Conservation (phyloP, 2,888 invertebrate genomes). For the Cataglyphis cursor region DNA sequence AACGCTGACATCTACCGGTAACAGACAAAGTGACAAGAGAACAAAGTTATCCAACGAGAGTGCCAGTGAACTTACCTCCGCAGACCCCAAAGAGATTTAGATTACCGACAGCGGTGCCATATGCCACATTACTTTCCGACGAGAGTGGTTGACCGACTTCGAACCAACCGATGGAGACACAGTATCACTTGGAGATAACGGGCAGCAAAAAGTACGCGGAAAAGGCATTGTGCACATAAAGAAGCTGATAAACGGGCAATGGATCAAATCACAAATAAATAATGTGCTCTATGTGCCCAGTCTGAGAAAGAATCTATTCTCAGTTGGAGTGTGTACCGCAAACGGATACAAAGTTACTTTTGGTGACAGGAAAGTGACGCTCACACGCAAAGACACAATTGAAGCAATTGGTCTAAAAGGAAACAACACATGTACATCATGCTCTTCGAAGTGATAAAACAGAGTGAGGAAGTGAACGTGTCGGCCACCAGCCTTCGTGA, state of each 20-base stretch:
- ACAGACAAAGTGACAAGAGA: neutral
- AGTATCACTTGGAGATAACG: neutral
- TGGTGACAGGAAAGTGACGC: neutral
- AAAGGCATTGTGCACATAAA: slow-evolving; percentile 45
- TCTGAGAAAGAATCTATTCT: slow-evolving; percentile 8
- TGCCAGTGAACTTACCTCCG: too few species aligned
- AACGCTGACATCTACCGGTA: neutral
- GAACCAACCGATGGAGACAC: neutral
- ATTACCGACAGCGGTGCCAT: slow-evolving; percentile 60
- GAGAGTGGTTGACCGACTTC: slow-evolving; percentile 45
- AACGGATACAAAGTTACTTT: neutral
- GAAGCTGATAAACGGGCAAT: slow-evolving; percentile 22
- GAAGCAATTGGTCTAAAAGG: neutral
- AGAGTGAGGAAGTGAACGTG: neutral
- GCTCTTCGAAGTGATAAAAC: neutral
- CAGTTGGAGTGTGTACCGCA: neutral
- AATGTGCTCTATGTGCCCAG: neutral
- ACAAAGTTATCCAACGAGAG: too few species aligned
- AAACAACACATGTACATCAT: neutral
- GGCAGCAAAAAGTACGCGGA: neutral
- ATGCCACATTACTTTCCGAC: slow-evolving; percentile 57
- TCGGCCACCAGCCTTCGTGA: neutral
- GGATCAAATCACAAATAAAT: neutral
- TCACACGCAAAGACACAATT: neutral
- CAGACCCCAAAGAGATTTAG: slow-evolving; percentile 32